Evolutionary conservation across 2,797 vertebrate species (phyloP).

Genomic region (Gallinago stenura): DNA sequence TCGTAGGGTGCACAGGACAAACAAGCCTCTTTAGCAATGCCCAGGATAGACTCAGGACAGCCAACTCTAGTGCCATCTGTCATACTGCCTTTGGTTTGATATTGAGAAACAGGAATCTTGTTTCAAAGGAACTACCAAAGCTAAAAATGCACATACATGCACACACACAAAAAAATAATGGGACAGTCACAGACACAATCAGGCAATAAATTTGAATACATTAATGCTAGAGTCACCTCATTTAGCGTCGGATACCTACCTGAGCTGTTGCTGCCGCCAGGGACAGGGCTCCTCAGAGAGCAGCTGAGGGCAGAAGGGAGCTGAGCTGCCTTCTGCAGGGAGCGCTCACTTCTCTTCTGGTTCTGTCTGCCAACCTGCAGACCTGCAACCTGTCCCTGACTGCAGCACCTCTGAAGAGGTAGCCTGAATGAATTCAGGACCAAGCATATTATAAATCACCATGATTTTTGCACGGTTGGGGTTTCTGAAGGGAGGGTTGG

Average conservation of each 20-base stretch:
- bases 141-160: not conserved
- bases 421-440: not conserved
- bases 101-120: not conserved
- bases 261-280: fast-evolving
- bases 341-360: fast-evolving
- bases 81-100: not conserved
- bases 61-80: not conserved
- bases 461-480: not conserved
- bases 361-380: not conserved
- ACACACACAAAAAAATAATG: not conserved
- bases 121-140: not conserved
- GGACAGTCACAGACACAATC: not conserved
- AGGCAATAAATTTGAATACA: not conserved
- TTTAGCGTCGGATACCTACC: not conserved
- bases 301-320: not conserved
- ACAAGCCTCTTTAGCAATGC: not conserved
- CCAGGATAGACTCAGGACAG: not conserved
- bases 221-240: not conserved
- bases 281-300: not conserved
- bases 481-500: not conserved
- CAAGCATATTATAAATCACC: not conserved
- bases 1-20: not conserved
- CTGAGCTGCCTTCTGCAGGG: not conserved
- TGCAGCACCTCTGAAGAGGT: not conserved
- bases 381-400: not conserved